phyloP scores from a whole-genome alignment of 2,888 invertebrate genomes.

The Proisotoma minuta region DNA sequence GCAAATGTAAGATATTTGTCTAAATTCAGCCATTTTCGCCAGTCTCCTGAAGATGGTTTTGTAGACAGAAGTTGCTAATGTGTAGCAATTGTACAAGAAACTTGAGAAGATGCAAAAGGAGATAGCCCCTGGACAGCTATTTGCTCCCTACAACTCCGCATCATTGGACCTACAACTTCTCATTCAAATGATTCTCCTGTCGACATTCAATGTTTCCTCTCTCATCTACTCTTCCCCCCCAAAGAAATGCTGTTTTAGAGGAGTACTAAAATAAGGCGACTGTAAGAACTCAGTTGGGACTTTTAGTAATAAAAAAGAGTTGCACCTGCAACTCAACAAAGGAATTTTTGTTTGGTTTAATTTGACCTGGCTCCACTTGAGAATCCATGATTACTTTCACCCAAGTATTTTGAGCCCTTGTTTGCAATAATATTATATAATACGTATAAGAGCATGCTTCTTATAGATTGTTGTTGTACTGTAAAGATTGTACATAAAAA shows the following conservation, averaged over 20 bases:
- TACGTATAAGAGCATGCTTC: too few species aligned
- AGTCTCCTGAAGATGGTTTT: background rate
- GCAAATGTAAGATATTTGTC: conserved; percentile 1
- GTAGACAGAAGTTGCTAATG: background rate
- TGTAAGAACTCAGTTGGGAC: background rate
- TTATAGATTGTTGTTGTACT: too few species aligned
- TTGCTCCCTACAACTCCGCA: background rate
- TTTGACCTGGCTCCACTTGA: too few species aligned
- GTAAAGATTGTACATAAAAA: too few species aligned
- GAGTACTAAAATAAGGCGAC: background rate
- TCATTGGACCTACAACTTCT: background rate
- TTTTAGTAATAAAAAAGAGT: background rate
- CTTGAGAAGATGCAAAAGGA: background rate
- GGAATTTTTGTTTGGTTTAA: too few species aligned
- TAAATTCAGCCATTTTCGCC: background rate
- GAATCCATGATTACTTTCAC: too few species aligned
- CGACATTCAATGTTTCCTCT: conserved; percentile 1
- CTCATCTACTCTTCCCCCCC: background rate
- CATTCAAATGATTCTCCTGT: background rate
- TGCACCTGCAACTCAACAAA: too few species aligned
- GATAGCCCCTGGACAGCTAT: conserved; percentile 4
- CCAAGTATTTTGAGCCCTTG: too few species aligned
- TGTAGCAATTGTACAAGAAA: background rate
- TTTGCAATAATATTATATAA: too few species aligned
- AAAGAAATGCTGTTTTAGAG: background rate